phyloP scores from a whole-genome alignment of 2,113 vertebrate genomes.

The Athene noctua region DNA sequence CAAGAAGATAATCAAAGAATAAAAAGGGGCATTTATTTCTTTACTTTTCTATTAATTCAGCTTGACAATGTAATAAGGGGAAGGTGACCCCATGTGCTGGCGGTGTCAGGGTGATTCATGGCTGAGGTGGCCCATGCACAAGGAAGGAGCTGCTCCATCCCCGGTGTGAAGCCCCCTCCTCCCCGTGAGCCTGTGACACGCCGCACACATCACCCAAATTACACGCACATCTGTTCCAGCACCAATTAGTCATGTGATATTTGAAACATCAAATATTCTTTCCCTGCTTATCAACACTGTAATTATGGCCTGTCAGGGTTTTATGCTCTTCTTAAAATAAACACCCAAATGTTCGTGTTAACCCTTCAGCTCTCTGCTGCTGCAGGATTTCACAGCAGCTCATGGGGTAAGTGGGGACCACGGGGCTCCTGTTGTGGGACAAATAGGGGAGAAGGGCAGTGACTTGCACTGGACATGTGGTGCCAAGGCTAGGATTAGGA shows the following conservation, averaged over 20 bases:
- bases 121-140: background rate
- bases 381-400: accelerated
- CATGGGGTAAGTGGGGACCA: accelerated
- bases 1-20: background rate
- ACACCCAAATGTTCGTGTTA: background rate
- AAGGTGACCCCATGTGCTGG: constrained; percentile 6
- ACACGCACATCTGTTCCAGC: constrained; percentile 44
- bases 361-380: constrained; percentile 1
- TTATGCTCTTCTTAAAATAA: constrained; percentile 69
- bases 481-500: background rate
- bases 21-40: background rate
- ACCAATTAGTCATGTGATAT: constrained; percentile 52
- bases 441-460: background rate
- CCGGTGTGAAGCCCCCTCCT: accelerated
- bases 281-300: constrained; percentile 60
- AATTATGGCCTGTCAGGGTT: constrained; percentile 65
- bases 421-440: background rate
- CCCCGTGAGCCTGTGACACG: background rate
- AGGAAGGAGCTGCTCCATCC: background rate
- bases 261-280: constrained; percentile 59
- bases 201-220: constrained; percentile 5
- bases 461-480: accelerated
- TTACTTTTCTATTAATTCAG: constrained; percentile 4
- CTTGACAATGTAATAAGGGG: background rate
- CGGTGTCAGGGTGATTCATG: background rate